These are phyloP conservation scores for Lamellibrachia satsuma DNA, from an alignment of 2,888 invertebrate species.

Conservation along the genomic window DNA sequence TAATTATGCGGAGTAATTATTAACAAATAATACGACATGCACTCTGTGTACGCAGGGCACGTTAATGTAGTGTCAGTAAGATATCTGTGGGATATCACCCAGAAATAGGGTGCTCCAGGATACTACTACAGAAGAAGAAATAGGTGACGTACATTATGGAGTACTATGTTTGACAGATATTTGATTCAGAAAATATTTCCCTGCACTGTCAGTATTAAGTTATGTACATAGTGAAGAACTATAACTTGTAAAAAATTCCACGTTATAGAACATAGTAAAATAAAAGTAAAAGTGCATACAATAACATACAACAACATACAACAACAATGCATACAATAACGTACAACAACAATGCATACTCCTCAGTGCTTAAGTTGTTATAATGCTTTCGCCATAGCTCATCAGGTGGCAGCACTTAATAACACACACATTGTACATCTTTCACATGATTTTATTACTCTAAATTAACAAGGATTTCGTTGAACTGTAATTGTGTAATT, in stretches of 20 bases:
- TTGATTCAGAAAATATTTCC: background rate
- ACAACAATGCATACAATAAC: background rate
- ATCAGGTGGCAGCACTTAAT: constrained; percentile 4
- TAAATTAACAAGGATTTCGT: background rate
- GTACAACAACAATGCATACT: background rate
- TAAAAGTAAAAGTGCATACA: background rate
- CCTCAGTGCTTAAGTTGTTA: background rate
- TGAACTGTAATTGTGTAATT: background rate
- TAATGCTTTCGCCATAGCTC: background rate
- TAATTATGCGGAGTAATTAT: background rate
- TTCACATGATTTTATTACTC: background rate
- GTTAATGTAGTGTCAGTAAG: background rate
- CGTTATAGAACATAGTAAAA: background rate
- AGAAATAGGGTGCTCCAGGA: too few relatives aligned
- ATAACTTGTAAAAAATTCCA: too few relatives aligned
- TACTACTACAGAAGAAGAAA: too few relatives aligned
- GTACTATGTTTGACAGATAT: background rate
- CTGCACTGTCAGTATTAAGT: background rate
- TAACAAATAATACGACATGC: background rate
- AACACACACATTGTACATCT: background rate
- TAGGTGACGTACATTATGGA: background rate
- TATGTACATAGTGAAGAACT: too few relatives aligned
- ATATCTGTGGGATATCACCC: background rate
- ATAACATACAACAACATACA: background rate
- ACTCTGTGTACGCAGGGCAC: background rate